These are phyloP conservation scores for Polydrusus pterygomalis DNA, from an alignment of 2,888 invertebrate species.

Conservation along the genomic window DNA sequence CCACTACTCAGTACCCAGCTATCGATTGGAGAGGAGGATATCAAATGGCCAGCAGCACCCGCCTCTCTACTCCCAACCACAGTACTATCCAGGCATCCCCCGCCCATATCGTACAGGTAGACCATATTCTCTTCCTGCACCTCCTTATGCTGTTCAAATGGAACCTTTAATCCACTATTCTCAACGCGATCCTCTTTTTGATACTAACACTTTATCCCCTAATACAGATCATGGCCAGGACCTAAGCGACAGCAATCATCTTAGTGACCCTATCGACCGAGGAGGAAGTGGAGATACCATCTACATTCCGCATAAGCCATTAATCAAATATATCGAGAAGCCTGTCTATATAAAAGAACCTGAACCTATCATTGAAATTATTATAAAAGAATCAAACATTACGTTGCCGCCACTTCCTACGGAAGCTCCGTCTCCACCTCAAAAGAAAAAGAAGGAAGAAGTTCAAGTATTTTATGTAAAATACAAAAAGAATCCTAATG, in stretches of 20 bases:
- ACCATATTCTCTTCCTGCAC: constrained; percentile 73
- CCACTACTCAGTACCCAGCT: constrained; percentile 75
- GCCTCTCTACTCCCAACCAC: constrained; percentile 62
- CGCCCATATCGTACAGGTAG: constrained; percentile 68
- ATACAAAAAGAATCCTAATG: constrained; percentile 88
- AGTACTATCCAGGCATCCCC: constrained; percentile 67
- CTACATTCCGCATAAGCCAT: constrained; percentile 67
- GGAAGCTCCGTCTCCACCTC: constrained; percentile 73
- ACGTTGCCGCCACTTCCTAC: constrained; percentile 80
- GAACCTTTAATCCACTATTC: constrained; percentile 87
- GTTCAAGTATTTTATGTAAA: constrained; percentile 94
- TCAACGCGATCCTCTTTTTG: constrained; percentile 85
- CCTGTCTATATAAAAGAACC: constrained; percentile 81
- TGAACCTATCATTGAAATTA: constrained; percentile 93
- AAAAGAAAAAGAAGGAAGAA: constrained; percentile 83
- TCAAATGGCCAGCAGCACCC: constrained; percentile 69
- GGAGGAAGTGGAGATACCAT: constrained; percentile 64
- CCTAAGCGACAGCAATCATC: constrained; percentile 60
- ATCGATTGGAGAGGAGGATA: constrained; percentile 75
- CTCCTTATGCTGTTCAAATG: constrained; percentile 87
- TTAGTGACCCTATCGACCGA: constrained; percentile 74
- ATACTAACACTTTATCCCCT: constrained; percentile 71
- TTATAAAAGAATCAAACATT: constrained; percentile 92
- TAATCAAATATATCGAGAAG: constrained; percentile 65
- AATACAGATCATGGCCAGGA: constrained; percentile 63